Evolutionary conservation across 1,140 invertebrate genomes (phyloP).

Genomic region (Drosophila grimshawi): DNA sequence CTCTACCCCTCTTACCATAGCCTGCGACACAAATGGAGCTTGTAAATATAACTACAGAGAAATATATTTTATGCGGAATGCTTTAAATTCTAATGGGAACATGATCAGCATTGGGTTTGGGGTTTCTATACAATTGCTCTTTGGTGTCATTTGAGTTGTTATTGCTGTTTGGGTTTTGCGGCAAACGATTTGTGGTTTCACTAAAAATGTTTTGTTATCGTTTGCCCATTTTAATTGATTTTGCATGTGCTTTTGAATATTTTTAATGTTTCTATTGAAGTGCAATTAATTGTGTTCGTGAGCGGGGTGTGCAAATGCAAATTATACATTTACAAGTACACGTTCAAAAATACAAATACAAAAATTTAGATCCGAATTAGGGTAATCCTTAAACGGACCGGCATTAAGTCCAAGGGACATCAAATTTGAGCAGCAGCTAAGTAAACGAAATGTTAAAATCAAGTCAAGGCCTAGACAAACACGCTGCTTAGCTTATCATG

Average conservation of each 20-base stretch:
- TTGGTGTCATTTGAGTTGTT: constrained; percentile 31
- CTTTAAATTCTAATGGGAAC: constrained; percentile 59
- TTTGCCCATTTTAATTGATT: constrained; percentile 71
- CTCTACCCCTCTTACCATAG: background rate
- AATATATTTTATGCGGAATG: constrained; percentile 37
- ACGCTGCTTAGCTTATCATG: constrained; percentile 82
- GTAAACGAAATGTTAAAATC: constrained; percentile 61
- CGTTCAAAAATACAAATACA: background rate
- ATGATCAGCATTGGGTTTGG: constrained; percentile 31
- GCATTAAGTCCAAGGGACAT: constrained; percentile 50
- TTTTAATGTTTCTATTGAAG: constrained; percentile 60
- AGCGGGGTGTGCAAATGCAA: constrained; percentile 26
- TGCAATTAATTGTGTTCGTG: constrained; percentile 57
- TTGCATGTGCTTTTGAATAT: constrained; percentile 58
- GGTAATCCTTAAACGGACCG: constrained; percentile 12
- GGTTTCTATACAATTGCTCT: constrained; percentile 4
- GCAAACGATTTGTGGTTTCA: constrained; percentile 62
- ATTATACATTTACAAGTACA: constrained; percentile 31
- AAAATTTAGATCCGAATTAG: constrained; percentile 18
- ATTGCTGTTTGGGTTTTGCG: constrained; percentile 55
- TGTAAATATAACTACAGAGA: constrained; percentile 41
- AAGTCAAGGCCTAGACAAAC: constrained; percentile 78
- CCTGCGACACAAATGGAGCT: constrained; percentile 16
- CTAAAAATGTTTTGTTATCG: constrained; percentile 69
- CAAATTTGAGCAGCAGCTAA: constrained; percentile 20